Conservation (phyloP, 2,888 invertebrate genomes). For the Sphinx pinastri region DNA sequence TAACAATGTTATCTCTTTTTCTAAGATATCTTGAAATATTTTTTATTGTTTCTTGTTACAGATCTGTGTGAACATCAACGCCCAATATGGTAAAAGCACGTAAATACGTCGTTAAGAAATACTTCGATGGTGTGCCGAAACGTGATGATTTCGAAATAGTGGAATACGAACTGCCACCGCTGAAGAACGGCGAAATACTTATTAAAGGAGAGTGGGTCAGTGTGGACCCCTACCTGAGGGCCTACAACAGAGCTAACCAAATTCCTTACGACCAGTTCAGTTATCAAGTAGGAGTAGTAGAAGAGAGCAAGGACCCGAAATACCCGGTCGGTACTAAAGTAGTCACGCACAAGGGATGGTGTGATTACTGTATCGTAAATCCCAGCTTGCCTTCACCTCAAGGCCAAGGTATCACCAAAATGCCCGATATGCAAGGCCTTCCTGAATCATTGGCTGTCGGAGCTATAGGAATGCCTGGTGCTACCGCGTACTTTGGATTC, state of each 20-base stretch:
- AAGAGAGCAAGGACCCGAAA: constrained; percentile 52
- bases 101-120: constrained; percentile 82
- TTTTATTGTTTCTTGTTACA: neutral
- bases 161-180: constrained; percentile 82
- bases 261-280: constrained; percentile 31
- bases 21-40: no score
- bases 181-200: constrained; percentile 81
- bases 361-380: constrained; percentile 65
- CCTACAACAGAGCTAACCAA: constrained; percentile 34
- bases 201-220: constrained; percentile 56
- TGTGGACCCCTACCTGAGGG: constrained; percentile 57
- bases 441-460: constrained; percentile 83
- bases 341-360: constrained; percentile 86
- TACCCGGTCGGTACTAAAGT: constrained; percentile 85
- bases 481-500: constrained; percentile 88
- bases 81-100: constrained; percentile 35
- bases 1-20: no score
- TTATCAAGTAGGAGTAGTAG: constrained; percentile 59
- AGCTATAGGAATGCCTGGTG: constrained; percentile 86
- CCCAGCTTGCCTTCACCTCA: constrained; percentile 33
- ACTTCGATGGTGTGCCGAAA: constrained; percentile 84
- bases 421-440: constrained; percentile 78
- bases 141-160: constrained; percentile 82
- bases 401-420: constrained; percentile 39
- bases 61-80: neutral